Percentiles rank a stretch among this genome's conserved stretches.
Conservation (phyloP, 1,140 invertebrate species). For the Nephila pilipes region DNA sequence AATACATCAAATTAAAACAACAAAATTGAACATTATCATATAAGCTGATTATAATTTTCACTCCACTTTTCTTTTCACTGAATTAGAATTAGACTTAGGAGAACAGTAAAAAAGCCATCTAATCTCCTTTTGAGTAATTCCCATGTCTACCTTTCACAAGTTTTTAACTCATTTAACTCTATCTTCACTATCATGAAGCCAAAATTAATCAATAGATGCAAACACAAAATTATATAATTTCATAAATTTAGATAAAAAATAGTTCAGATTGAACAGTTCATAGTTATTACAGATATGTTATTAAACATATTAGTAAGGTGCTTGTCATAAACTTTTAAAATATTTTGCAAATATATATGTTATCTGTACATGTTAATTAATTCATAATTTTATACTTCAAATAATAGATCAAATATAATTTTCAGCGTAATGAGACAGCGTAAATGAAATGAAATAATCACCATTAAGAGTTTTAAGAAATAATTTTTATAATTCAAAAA, state of each 20-base stretch:
- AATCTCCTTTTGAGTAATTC: slow-evolving; percentile 94
- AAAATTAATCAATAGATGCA: background rate
- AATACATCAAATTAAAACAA: background rate
- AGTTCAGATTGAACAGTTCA: too few relatives aligned
- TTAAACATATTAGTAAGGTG: too few relatives aligned
- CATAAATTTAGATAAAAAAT: too few relatives aligned
- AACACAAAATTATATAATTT: background rate
- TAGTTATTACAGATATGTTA: too few relatives aligned
- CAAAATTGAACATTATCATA: background rate
- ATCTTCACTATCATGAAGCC: slow-evolving; percentile 87
- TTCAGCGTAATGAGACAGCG: background rate
- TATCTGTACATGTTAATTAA: too few relatives aligned
- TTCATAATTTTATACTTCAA: too few relatives aligned
- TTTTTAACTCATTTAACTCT: slow-evolving; percentile 95
- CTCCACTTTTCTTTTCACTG: slow-evolving; percentile 82
- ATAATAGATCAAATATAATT: background rate
- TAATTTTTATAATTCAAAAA: too few relatives aligned
- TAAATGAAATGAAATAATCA: too few relatives aligned
- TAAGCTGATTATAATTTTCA: background rate
- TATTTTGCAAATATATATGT: too few relatives aligned
- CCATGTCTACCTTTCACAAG: slow-evolving; percentile 91
- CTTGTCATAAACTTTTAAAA: too few relatives aligned
- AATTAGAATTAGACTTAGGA: slow-evolving; percentile 80
- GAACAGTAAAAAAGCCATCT: slow-evolving; percentile 96
- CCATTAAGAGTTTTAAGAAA: too few relatives aligned